Conservation (phyloP, 2,113 vertebrate genomes). For the Scomber japonicus region DNA sequence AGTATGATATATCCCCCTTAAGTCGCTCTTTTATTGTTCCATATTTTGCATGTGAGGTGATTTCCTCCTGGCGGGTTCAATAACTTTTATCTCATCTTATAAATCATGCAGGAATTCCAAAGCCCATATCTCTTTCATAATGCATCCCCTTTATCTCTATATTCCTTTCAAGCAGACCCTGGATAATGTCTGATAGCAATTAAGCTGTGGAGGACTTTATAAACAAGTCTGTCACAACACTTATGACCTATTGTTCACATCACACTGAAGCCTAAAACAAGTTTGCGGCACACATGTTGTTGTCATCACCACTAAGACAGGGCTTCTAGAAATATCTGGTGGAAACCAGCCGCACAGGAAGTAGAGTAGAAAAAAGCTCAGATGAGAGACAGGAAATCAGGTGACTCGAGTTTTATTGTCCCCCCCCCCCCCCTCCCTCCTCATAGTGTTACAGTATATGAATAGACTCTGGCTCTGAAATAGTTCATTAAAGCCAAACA, state of each 20-base stretch:
- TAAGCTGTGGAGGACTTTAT: conserved; percentile 46
- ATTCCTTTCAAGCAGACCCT: conserved; percentile 20
- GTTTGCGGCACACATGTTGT: conserved; percentile 71
- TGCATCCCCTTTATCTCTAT: conserved; percentile 1
- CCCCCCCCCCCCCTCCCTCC: neutral
- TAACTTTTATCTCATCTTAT: conserved; percentile 50
- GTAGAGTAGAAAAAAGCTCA: conserved; percentile 42
- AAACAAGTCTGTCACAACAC: conserved; percentile 56
- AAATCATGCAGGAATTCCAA: conserved; percentile 58
- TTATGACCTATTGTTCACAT: conserved; percentile 64
- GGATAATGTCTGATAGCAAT: conserved; percentile 56
- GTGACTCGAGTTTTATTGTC: conserved; percentile 52
- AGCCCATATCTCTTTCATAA: conserved; percentile 43
- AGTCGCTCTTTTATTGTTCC: conserved; percentile 41
- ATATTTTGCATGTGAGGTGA: conserved; percentile 31
- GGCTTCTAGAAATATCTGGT: conserved; percentile 55
- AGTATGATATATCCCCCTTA: neutral
- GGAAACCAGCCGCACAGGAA: conserved; percentile 71
- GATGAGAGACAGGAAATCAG: conserved; percentile 72
- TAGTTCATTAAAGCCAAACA: conserved; percentile 26
- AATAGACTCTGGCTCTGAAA: conserved; percentile 18
- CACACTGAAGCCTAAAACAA: conserved; percentile 26
- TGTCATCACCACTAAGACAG: conserved; percentile 60
- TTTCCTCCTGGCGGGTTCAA: conserved; percentile 52
- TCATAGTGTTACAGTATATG: conserved; percentile 20